Evolutionary conservation across 2,113 vertebrate genomes (phyloP), one percentile per base, ranked within the genome.

Genomic region (Saguinus imperator): DNA sequence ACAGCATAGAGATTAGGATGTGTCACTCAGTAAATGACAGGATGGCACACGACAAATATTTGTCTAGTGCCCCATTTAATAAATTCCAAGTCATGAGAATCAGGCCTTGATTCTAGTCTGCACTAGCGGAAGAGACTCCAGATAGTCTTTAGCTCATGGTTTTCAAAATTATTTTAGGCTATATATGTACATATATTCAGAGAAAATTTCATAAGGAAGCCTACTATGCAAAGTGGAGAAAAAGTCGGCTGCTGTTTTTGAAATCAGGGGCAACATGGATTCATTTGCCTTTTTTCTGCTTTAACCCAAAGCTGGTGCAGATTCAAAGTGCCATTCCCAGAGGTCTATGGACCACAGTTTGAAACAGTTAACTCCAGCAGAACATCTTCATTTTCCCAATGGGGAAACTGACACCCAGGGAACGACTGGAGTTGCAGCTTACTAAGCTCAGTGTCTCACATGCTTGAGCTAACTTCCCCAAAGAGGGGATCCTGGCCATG

Each of bases 81-180:
- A 87, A 75, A 90, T 27, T 27, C 80, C 45, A 79, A 43, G 37
- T 50, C 45, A 76, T 0, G 4, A 94, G 50, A 85, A 35, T 43
- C 35, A 70, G 50, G 20, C 81, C 17, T 93, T 57, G 23, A 75
- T 66, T 73, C 64, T 4, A 37, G 64, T 76, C 23, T 50, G 27
- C 55, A 10, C 35, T 37, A 13, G 7, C 27, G 9, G 1, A 57
- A 72, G 40, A 72, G 18, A 83, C 61, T 40, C 58, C 25, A 61
- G 43, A 61, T 3, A 66, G 25, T 87, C 87, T 66, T 87, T 43
- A 83, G 17, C 16, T 4, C 45, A 50, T 86, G 52, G 23, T 70
- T 91, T 94, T 91, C 66, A 76, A 72, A 91, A 80, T 37, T 68
- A 89, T 80, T 94, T 68, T 58, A 86, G 18, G n/a, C 8, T 16